Base-by-base conservation (phyloP, 2,113 vertebrate genomes). In the Natator depressus region DNA sequence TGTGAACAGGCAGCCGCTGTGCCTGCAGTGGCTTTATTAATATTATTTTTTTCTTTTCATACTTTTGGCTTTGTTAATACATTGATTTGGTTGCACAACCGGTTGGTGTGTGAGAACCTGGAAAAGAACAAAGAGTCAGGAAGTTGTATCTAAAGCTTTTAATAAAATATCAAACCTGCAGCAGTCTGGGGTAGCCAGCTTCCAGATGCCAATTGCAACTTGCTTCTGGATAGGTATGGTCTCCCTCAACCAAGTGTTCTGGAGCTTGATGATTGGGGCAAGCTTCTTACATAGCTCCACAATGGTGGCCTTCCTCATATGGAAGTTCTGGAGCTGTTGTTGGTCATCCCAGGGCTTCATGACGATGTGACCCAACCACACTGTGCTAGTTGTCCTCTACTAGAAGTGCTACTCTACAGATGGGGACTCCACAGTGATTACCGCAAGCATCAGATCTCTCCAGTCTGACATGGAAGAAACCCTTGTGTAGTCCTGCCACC, bases 71-170 rank as follows among this genome's bases (percentile, higher is more conserved):
- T 57, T 80, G 38, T 47, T 90, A 51, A 22, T 27, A 78, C 55
- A 81, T 2, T 2, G 10, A 62, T 55, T 84, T 50, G 51, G 3
- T 29, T 86, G 55, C 0, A 1, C 10, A 16, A 19, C 0, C 3
- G 35, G 5, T 11, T 8, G 27, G 16, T 14, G 59, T 80, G 6
- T 1, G 47, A 38, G 1, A 78, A 22, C 29, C 19, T 31, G 31
- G n/a, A 46, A 82, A 50, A 53, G 29, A 69, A 17, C 14, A 19
- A 17, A 13, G 29, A 83, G 84, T n/a, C 0, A 2, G 17, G n/a
- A 47, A 27, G 14, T 50, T 53, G 8, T 27, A 13, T 5, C 29
- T 84, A 59, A 62, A 78, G 46, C 4, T 76, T 65, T 79, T 84
- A 29, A 75, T 75, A 72, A 83, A 69, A 35, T n/a, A 35, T 35